phyloP scores from a whole-genome alignment of 2,797 vertebrate genomes.

The Hyperoplus immaculatus region DNA sequence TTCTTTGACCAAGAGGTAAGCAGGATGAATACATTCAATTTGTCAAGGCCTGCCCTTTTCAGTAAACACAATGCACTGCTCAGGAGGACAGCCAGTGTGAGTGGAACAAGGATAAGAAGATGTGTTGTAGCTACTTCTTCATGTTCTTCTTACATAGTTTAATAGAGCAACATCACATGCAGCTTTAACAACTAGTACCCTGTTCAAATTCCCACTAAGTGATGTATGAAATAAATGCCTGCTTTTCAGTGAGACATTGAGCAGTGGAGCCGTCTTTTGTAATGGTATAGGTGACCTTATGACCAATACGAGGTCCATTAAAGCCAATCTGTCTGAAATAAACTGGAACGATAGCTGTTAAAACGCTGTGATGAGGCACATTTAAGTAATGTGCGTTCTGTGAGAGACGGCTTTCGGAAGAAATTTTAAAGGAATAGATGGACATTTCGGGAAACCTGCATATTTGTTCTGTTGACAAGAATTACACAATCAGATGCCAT shows the following conservation, averaged over 20 bases:
- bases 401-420: neutral
- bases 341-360: neutral
- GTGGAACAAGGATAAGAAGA: conserved; percentile 47
- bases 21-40: conserved; percentile 72
- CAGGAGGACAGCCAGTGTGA: conserved; percentile 29
- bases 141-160: conserved; percentile 21
- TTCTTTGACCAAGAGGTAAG: conserved; percentile 61
- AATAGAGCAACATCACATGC: conserved; percentile 9
- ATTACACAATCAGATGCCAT: neutral
- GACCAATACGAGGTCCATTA: neutral
- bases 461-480: neutral
- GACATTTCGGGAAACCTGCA: too few relatives aligned
- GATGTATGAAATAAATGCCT: conserved; percentile 8
- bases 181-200: conserved; percentile 12
- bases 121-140: conserved; percentile 35
- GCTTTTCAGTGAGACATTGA: neutral
- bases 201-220: conserved; percentile 20
- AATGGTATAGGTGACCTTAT: neutral
- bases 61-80: conserved; percentile 62
- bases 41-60: conserved; percentile 67
- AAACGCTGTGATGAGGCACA: neutral
- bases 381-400: neutral
- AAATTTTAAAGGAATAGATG: neutral
- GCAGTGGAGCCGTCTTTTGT: neutral
- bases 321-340: neutral